These are phyloP conservation scores for Hetaerina titia DNA, from an alignment of 2,888 invertebrate species.

Conservation along the genomic window DNA sequence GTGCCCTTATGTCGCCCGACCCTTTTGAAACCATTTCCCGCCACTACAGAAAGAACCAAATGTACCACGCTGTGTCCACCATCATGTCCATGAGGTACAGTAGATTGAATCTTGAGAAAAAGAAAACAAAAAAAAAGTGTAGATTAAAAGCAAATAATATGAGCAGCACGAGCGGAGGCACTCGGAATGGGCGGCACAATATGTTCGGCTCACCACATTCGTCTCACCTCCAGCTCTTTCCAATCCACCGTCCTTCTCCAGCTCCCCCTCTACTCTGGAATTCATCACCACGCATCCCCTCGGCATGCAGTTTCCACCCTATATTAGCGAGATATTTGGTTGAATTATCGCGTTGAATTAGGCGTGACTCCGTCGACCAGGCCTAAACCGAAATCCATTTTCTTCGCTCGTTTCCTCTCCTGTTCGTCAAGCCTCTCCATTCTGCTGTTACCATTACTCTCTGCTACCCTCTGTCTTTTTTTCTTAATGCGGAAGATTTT, in stretches of 20 bases:
- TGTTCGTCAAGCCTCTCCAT: too few species aligned
- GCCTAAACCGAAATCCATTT: neutral
- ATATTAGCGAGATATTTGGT: neutral
- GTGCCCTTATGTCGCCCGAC: neutral
- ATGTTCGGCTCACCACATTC: neutral
- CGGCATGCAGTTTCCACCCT: neutral
- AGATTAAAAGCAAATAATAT: conserved; percentile 49
- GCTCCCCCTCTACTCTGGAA: neutral
- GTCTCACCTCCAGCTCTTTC: neutral
- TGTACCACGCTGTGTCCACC: conserved; percentile 97
- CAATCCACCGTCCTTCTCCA: conserved; percentile 54
- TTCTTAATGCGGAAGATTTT: neutral
- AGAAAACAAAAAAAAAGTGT: conserved; percentile 51
- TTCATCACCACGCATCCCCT: neutral
- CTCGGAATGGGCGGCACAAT: conserved; percentile 55
- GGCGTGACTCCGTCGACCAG: neutral
- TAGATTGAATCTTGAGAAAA: conserved; percentile 63
- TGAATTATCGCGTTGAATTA: too few species aligned
- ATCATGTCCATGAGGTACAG: conserved; percentile 95
- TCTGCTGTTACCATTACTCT: neutral
- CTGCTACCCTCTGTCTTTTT: neutral
- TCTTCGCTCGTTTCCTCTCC: neutral
- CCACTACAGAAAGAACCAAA: conserved; percentile 88
- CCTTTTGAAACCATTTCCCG: conserved; percentile 26
- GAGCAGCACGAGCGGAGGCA: conserved; percentile 57